phyloP scores from a whole-genome alignment of 2,888 invertebrate genomes.

The Agrochola litura region DNA sequence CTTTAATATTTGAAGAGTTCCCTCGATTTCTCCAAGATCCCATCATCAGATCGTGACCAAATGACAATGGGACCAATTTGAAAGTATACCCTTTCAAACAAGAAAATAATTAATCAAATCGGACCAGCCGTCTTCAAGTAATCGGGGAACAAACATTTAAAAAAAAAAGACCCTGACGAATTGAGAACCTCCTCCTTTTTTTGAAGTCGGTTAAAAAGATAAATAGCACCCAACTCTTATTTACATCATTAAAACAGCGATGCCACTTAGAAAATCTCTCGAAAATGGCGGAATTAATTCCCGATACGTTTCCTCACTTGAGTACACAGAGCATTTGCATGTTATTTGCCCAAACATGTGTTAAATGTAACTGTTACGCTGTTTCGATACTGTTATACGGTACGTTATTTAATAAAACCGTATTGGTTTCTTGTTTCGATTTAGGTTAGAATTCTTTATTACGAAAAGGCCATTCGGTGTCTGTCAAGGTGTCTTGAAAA shows the following conservation, averaged over 20 bases:
- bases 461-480: neutral
- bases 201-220: no score
- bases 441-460: no score
- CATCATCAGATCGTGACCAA: no score
- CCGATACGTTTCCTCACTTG: neutral
- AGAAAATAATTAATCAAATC: no score
- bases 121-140: no score
- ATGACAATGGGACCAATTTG: no score
- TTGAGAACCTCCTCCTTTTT: no score
- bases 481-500: neutral
- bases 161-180: no score
- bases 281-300: neutral
- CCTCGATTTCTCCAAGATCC: no score
- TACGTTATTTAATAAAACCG: constrained; percentile 23
- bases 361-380: constrained; percentile 27
- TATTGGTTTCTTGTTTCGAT: neutral
- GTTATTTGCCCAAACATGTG: constrained; percentile 5
- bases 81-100: no score
- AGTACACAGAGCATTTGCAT: neutral
- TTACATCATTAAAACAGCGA: neutral
- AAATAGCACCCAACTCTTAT: neutral
- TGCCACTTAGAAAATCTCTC: neutral
- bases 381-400: neutral
- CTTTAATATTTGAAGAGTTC: no score
- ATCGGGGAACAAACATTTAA: no score